Evolutionary conservation across 1,140 invertebrate genomes (phyloP).

Genomic region (Solen grandis): DNA sequence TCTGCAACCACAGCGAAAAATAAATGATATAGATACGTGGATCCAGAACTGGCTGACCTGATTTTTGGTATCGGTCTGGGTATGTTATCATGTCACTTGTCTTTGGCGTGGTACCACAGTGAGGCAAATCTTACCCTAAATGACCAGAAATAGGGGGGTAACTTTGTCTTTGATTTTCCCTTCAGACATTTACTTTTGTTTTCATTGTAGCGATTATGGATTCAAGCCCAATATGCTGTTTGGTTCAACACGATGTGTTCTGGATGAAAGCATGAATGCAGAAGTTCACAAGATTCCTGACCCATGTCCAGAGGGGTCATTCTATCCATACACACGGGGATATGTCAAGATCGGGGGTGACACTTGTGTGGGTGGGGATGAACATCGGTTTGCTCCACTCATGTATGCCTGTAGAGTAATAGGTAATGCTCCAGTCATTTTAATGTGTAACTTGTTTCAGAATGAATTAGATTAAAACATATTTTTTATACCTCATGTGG

Average conservation of each 20-base stretch:
- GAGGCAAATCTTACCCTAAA: too few species aligned
- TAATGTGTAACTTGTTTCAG: not conserved
- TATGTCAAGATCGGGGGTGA: conserved; percentile 91
- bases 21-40: too few species aligned
- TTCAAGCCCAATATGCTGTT: conserved; percentile 68
- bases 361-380: conserved; percentile 87
- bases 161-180: too few species aligned
- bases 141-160: too few species aligned
- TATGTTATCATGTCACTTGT: too few species aligned
- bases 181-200: conserved; percentile 29
- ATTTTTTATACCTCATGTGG: too few species aligned
- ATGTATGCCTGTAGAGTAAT: conserved; percentile 83
- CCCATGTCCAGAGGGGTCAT: conserved; percentile 85
- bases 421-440: conserved; percentile 60
- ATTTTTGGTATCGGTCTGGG: too few species aligned
- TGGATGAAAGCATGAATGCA: conserved; percentile 54
- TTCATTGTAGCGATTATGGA: conserved; percentile 83
- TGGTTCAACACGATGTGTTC: conserved; percentile 5
- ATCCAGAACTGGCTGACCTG: too few species aligned
- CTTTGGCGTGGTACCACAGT: too few species aligned
- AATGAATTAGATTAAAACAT: too few species aligned
- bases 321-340: conserved; percentile 90
- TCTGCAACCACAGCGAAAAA: too few species aligned
- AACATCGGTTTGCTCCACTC: conserved; percentile 87
- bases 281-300: conserved; percentile 86